Evolutionary conservation across 2,797 vertebrate genomes (phyloP).

Genomic region (Acanthurus lineatus): DNA sequence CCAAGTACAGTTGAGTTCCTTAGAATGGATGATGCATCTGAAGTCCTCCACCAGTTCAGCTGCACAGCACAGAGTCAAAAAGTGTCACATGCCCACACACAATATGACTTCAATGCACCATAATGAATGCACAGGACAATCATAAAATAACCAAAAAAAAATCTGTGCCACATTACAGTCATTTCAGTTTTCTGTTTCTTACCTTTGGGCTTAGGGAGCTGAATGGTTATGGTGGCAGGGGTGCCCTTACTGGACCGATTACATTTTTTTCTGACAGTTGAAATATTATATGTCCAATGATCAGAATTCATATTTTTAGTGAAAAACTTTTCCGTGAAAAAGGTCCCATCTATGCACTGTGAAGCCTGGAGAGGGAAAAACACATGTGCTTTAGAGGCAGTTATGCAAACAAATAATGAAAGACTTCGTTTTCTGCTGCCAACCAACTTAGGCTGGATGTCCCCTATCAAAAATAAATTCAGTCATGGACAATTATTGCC

Average conservation of each 20-base stretch:
- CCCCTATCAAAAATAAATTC: too few relatives aligned
- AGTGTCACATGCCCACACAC: not conserved
- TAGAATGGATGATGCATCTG: slow-evolving; percentile 22
- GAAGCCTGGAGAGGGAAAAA: not conserved
- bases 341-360: too few relatives aligned
- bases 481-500: too few relatives aligned
- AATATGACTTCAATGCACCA: not conserved
- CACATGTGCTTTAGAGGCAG: not conserved
- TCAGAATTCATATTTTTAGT: accelerated
- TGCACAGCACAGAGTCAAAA: slow-evolving; percentile 33
- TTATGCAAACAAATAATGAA: too few relatives aligned
- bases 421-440: too few relatives aligned
- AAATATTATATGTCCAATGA: not conserved
- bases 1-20: slow-evolving; percentile 73
- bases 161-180: not conserved
- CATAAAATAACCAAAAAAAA: too few relatives aligned
- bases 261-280: accelerated
- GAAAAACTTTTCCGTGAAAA: too few relatives aligned
- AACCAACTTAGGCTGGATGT: too few relatives aligned
- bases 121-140: too few relatives aligned
- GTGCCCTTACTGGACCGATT: accelerated
- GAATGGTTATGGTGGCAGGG: accelerated
- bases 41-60: slow-evolving; percentile 68
- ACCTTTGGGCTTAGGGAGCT: not conserved
- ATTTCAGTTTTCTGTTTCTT: not conserved